Percentiles rank a stretch among this genome's conserved stretches.
These are phyloP conservation scores for Triplophysa tibetana DNA, from an alignment of 2,113 vertebrate genomes.

Conservation along the genomic window DNA sequence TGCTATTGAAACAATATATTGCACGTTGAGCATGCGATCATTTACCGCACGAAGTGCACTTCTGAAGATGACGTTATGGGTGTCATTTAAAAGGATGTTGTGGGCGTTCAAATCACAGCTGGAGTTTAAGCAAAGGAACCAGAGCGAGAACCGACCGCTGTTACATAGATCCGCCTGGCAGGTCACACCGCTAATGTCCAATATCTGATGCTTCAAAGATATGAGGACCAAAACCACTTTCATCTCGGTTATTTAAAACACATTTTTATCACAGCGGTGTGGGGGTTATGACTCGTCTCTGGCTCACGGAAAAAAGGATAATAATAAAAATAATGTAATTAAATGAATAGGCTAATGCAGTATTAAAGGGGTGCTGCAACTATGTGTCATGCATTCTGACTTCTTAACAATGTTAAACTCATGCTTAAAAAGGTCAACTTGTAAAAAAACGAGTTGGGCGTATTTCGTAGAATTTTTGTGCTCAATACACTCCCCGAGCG, in stretches of 20 bases:
- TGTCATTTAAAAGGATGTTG: conserved; percentile 4
- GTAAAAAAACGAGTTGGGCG: no score
- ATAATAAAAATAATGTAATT: not conserved
- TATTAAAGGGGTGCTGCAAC: not conserved
- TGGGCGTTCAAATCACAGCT: conserved; percentile 23
- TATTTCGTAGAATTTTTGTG: no score
- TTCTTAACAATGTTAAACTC: no score
- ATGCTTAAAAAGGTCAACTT: no score
- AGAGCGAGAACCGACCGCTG: not conserved
- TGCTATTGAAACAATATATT: conserved; percentile 30
- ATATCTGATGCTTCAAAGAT: conserved; percentile 5
- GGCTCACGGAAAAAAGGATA: not conserved
- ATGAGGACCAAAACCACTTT: conserved; percentile 10
- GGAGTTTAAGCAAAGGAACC: conserved; percentile 19
- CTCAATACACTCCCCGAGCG: no score
- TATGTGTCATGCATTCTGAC: no score
- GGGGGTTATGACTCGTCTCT: not conserved
- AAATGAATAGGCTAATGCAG: not conserved
- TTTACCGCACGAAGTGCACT: not conserved
- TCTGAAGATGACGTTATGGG: not conserved
- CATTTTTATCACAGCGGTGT: not conserved
- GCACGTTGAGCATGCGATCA: not conserved
- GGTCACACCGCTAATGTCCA: conserved; percentile 23
- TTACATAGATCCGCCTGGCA: conserved; percentile 1
- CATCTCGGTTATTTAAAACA: conserved; percentile 7